Base-by-base conservation (phyloP, 2,797 vertebrate genomes). In the Enoplosus armatus region DNA sequence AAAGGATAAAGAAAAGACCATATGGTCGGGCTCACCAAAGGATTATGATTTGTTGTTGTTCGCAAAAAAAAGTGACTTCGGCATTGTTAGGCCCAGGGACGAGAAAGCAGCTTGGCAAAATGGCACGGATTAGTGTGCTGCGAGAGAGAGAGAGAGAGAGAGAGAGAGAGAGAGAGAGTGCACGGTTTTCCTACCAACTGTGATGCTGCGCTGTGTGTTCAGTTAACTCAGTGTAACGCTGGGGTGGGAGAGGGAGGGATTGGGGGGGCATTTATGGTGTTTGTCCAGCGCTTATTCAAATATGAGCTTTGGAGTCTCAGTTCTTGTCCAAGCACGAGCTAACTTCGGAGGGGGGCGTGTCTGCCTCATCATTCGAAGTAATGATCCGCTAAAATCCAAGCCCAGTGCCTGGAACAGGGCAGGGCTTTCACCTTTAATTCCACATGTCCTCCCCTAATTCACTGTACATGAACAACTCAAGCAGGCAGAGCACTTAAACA, bases 21-120 rank as follows among this genome's bases (percentile, higher is more conserved):
- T 93, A 91, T 88, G 93, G 80, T 85, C 39, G 47, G 75, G 79
- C 86, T 91, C 90, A 89, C 79, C 85, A 77, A 79, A 82, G 90
- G 91, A 94, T 94, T 94, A 93, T 72, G 85, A 85, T 90, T 89
- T 91, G 89, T 92, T 92, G 90, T 92, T 91, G 81, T 88, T 91
- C 37, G 56, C 67, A 66, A 84, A 85, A 80, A 74, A 83, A 82
- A 88, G 84, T 87, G 86, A 92, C 84, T 92, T 89, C 68, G 62
- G 77, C 82, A 90, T 92, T 92, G 92, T 93, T 83, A 33, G 82
- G 60, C 69, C 58, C 72, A 59, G 75, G 22, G 43, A 90, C 86
- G 79, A 90, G 90, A 91, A 89, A 93, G 88, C 90, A 80, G 90
- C 92, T 91, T 88, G 90, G 89, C 85, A 87, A 92, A 93, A 86